Base-by-base conservation (phyloP, 2,888 invertebrate species). In the Lathronympha strigana region DNA sequence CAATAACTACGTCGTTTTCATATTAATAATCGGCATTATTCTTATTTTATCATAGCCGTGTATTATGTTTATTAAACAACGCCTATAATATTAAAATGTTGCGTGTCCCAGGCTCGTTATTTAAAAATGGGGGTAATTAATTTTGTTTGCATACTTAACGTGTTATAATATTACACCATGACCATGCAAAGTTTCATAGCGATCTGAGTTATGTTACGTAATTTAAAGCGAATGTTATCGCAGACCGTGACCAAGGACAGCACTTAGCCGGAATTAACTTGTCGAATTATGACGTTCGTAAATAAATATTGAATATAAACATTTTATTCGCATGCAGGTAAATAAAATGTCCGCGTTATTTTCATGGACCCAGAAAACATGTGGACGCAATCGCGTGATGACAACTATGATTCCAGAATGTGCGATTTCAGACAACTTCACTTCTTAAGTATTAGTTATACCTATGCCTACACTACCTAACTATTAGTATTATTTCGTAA, bases 191-290 rank as follows among this genome's bases (percentile, higher is more conserved):
- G 9, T 19, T 43, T 19, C 43, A 17, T 19, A 19, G 19, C 43
- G 43, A 13, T 21, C 45, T 13, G 19, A 43, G 45, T 21, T 45
- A 45, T 45, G n/a, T n/a, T 45, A 45, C n/a, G 45, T 21, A 23
- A 45, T 23, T 45, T 21, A 45, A 23, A 21, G 13, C 23, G 21
- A 23, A 23, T 23, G 19, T 17, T 43, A 19, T 43, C 43, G 43
- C 43, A 11, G 19, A 19, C 19, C 23, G 45, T 45, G 45, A 23
- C 23, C 23, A 45, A 45, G 45, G 45, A 45, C 45, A 45, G 21
- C 23, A 23, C 45, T 45, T 45, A 45, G 23, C 45, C 23, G 13
- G 45, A 45, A 23, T 23, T 45, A 45, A 45, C 21, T 0, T 13
- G 13, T 45, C 13, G 43, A 43, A 43, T 19, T 23, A 45, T 13